Conservation (phyloP, 2,888 invertebrate species). For the Capitulum mitella region DNA sequence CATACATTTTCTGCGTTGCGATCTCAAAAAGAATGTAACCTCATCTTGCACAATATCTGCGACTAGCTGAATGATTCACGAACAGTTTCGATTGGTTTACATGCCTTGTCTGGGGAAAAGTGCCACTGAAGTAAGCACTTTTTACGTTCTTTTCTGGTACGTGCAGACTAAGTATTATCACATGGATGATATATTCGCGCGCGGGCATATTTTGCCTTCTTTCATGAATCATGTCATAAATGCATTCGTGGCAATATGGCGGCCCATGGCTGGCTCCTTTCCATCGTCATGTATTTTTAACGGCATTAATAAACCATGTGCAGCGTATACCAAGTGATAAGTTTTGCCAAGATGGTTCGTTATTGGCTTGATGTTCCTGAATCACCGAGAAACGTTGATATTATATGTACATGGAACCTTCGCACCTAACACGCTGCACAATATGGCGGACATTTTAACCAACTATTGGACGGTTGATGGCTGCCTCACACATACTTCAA, state of each 20-base stretch:
- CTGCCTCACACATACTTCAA: too few species aligned
- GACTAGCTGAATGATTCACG: background rate
- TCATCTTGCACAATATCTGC: slow-evolving; percentile 1
- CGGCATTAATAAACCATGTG: slow-evolving; percentile 20
- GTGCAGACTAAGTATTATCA: slow-evolving; percentile 10
- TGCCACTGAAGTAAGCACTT: background rate
- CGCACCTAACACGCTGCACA: too few species aligned
- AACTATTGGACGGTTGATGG: too few species aligned
- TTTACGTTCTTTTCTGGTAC: background rate
- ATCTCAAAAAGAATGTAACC: slow-evolving; percentile 16
- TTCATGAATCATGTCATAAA: slow-evolving; percentile 20
- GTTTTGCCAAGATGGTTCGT: too few species aligned
- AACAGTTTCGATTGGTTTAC: background rate
- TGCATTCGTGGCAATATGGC: slow-evolving; percentile 21
- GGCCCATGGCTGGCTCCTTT: background rate
- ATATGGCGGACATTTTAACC: too few species aligned
- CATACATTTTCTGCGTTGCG: slow-evolving; percentile 20
- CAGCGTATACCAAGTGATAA: too few species aligned
- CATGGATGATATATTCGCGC: background rate
- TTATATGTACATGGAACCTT: too few species aligned
- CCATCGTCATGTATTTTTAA: slow-evolving; percentile 22
- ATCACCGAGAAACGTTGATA: too few species aligned
- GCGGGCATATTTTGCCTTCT: slow-evolving; percentile 6
- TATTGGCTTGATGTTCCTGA: too few species aligned
- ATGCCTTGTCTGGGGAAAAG: background rate